Percentiles rank a stretch among this genome's conserved stretches.
phyloP scores from a whole-genome alignment of 2,797 vertebrate genomes.

The Gorsachius magnificus region DNA sequence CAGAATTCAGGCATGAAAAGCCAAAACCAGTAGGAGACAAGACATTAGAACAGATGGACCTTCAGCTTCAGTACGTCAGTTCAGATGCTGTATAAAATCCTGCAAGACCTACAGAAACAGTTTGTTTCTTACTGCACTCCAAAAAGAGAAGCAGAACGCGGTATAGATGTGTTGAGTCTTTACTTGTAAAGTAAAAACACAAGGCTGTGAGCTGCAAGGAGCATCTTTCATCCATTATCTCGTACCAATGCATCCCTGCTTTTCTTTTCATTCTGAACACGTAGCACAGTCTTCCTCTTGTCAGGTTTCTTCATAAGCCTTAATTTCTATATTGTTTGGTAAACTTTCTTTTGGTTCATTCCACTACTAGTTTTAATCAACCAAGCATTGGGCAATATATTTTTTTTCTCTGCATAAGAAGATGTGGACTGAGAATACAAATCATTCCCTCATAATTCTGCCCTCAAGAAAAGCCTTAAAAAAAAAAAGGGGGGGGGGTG shows the following conservation, averaged over 20 bases:
- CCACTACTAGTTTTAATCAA: background rate
- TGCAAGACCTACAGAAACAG: background rate
- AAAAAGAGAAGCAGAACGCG: background rate
- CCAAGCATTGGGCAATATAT: background rate
- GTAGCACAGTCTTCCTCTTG: background rate
- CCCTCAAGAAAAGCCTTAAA: background rate
- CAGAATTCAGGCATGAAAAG: background rate
- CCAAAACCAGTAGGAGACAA: conserved; percentile 3
- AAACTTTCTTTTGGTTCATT: background rate
- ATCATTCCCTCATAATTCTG: background rate
- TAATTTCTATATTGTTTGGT: background rate
- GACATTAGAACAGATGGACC: conserved; percentile 22
- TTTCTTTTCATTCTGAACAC: background rate
- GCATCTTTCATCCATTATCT: background rate
- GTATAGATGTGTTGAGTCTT: too few relatives aligned
- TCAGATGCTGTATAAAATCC: background rate
- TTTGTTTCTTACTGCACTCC: background rate
- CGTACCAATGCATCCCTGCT: background rate
- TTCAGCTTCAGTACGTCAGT: background rate
- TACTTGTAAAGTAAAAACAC: too few relatives aligned
- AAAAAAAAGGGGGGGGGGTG: too few relatives aligned
- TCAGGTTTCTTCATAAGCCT: background rate
- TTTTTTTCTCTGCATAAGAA: background rate
- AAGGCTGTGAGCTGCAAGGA: background rate
- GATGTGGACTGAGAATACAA: background rate